Percentiles rank a stretch among this genome's conserved stretches.
phyloP scores from a whole-genome alignment of 2,113 vertebrate species.

The Heloderma charlesbogerti region DNA sequence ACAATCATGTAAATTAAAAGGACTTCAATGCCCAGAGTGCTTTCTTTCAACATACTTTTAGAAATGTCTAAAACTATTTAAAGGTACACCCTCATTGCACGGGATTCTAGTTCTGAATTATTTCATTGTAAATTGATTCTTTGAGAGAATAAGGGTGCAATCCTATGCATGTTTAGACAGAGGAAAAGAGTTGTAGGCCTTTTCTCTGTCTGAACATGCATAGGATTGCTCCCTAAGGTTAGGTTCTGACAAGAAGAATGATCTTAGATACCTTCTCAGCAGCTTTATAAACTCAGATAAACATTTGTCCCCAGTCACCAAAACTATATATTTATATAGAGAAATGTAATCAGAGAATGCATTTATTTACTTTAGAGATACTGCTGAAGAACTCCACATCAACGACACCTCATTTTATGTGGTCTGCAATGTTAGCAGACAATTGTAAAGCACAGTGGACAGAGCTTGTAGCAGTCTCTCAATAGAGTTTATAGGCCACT shows the following conservation, averaged over 20 bases:
- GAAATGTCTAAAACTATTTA: conserved; percentile 60
- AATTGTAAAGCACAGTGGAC: conserved; percentile 3
- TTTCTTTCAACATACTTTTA: conserved; percentile 52
- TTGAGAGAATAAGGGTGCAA: conserved; percentile 45
- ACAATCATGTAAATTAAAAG: background rate
- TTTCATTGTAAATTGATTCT: conserved; percentile 55
- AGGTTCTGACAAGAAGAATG: conserved; percentile 38
- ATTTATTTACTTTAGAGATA: too few relatives aligned
- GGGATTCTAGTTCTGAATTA: conserved; percentile 20
- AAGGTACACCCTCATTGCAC: conserved; percentile 30
- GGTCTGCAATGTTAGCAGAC: background rate
- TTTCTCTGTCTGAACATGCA: too few relatives aligned
- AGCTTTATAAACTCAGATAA: conserved; percentile 48
- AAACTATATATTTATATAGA: conserved; percentile 56
- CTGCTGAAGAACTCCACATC: background rate
- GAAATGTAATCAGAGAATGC: conserved; percentile 51
- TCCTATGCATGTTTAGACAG: too few relatives aligned
- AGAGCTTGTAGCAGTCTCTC: conserved; percentile 19
- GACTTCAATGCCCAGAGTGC: conserved; percentile 5
- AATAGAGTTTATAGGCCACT: conserved; percentile 41
- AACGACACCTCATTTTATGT: conserved; percentile 10
- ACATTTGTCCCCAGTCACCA: conserved; percentile 50
- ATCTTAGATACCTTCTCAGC: conserved; percentile 55
- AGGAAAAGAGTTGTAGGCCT: too few relatives aligned
- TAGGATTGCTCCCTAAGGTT: too few relatives aligned